phyloP scores from a whole-genome alignment of 2,888 invertebrate genomes.

The Acheta domesticus region DNA sequence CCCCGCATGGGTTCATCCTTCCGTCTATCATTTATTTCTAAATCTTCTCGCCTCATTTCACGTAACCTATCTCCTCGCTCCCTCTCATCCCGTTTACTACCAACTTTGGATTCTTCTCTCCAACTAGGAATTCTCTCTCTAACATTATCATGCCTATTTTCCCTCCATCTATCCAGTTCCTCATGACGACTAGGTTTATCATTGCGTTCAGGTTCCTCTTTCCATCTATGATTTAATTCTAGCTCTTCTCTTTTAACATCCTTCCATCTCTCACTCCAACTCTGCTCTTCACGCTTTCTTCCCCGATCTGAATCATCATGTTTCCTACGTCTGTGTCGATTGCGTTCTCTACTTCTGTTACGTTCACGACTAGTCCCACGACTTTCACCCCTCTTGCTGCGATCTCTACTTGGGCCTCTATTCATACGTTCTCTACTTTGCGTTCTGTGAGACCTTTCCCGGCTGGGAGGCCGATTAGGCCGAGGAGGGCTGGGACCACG shows the following conservation, averaged over 20 bases:
- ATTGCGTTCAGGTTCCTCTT: slow-evolving; percentile 19
- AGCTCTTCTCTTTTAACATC: neutral
- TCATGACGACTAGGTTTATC: slow-evolving; percentile 22
- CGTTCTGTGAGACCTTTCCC: slow-evolving; percentile 34
- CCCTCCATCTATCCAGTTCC: slow-evolving; percentile 23
- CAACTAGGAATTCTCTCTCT: slow-evolving; percentile 24
- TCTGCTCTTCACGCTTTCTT: neutral
- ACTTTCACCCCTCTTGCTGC: slow-evolving; percentile 23
- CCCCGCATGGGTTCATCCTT: neutral
- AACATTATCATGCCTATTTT: neutral
- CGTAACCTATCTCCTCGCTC: neutral
- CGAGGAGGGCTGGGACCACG: slow-evolving; percentile 24
- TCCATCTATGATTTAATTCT: slow-evolving; percentile 4
- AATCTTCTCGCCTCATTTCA: neutral
- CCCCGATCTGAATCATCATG: neutral
- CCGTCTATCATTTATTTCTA: neutral
- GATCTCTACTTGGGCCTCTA: slow-evolving; percentile 28
- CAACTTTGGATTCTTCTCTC: neutral
- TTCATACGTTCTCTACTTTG: slow-evolving; percentile 30
- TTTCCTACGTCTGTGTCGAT: slow-evolving; percentile 37
- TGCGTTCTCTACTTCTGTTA: slow-evolving; percentile 47
- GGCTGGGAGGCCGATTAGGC: slow-evolving; percentile 42
- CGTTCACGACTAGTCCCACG: slow-evolving; percentile 19
- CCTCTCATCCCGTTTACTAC: neutral
- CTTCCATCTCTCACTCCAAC: slow-evolving; percentile 6